Evolutionary conservation across 2,113 vertebrate species (phyloP).

Genomic region (Spheniscus mendiculus): DNA sequence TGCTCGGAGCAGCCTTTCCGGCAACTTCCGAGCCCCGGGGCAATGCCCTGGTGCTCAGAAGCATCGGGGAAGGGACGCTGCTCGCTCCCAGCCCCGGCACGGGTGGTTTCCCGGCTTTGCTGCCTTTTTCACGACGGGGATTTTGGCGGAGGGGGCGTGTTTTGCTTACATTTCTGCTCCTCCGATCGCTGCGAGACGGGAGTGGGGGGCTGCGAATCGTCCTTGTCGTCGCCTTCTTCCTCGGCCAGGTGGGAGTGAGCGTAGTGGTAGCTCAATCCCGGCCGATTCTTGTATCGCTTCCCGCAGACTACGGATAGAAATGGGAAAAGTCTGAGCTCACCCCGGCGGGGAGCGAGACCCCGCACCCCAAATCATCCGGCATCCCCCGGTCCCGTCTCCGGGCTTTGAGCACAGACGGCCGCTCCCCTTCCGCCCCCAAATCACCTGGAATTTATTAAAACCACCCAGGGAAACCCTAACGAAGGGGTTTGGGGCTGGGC

Average conservation of each 20-base stretch:
- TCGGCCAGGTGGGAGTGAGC: slow-evolving; percentile 96
- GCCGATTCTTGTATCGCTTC: slow-evolving; percentile 97
- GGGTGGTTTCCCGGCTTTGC: fast-evolving
- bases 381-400: fast-evolving
- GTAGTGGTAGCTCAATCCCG: slow-evolving; percentile 95
- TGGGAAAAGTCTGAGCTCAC: not conserved
- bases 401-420: not conserved
- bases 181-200: slow-evolving; percentile 80
- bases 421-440: not conserved
- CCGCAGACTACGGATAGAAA: slow-evolving; percentile 85
- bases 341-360: not conserved
- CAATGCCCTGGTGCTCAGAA: fast-evolving
- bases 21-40: fast-evolving
- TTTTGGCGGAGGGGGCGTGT: not conserved
- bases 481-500: not conserved
- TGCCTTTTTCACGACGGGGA: fast-evolving
- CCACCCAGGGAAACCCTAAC: not conserved
- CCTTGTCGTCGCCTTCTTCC: slow-evolving; percentile 93
- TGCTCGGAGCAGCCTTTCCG: fast-evolving
- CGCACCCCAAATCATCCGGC: not conserved
- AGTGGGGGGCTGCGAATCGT: slow-evolving; percentile 84
- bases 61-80: fast-evolving
- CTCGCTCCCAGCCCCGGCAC: fast-evolving
- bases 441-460: not conserved
- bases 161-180: slow-evolving; percentile 88